Evolutionary conservation across 2,113 vertebrate species (phyloP).

Genomic region (Ia io): DNA sequence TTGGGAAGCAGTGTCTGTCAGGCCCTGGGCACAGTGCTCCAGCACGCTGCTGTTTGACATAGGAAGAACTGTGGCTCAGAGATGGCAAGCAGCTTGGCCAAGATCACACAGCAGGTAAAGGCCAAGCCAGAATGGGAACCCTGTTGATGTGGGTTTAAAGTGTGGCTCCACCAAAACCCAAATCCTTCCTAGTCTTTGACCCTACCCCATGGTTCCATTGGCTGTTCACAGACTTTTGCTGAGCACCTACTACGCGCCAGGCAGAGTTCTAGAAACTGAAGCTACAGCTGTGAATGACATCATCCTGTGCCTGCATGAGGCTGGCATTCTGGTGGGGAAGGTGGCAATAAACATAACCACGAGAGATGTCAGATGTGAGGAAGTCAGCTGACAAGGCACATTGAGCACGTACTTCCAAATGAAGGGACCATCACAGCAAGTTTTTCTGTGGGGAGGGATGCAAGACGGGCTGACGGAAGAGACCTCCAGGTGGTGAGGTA

Average conservation of each 20-base stretch:
- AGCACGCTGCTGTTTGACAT: accelerated
- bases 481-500: too few relatives aligned
- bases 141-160: background rate
- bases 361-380: background rate
- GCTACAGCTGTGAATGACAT: background rate
- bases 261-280: background rate
- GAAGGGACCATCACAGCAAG: background rate
- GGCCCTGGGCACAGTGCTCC: background rate
- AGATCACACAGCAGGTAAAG: background rate
- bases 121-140: too few relatives aligned
- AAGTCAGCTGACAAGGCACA: accelerated
- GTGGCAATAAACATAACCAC: accelerated
- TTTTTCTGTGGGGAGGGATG: background rate
- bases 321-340: background rate
- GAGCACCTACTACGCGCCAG: too few relatives aligned
- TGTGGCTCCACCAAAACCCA: background rate
- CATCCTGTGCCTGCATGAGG: background rate
- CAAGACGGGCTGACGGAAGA: too few relatives aligned
- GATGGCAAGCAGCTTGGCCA: background rate
- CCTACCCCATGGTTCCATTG: accelerated
- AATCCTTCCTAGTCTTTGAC: background rate
- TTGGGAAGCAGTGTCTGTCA: background rate
- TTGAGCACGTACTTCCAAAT: too few relatives aligned
- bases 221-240: background rate
- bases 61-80: background rate